Evolutionary conservation across 2,113 vertebrate species (phyloP), one percentile per base, ranked within the genome.

Genomic region (Murina feae): DNA sequence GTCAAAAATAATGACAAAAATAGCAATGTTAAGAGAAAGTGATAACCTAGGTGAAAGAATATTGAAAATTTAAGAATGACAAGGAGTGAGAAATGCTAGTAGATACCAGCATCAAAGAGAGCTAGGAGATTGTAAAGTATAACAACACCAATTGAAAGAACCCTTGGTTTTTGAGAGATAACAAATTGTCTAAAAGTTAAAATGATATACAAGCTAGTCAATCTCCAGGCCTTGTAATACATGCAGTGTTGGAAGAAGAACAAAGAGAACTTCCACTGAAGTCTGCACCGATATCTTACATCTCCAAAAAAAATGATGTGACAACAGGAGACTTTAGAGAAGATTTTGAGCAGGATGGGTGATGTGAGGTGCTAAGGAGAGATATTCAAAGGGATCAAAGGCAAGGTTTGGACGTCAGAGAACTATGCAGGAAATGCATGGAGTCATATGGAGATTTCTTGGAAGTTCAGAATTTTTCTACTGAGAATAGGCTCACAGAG

Each of bases 311-410:
- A 16, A 86, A 35, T 37, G 49, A 21, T 28, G 3, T 42, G 3
- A 20, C 63, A 35, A 44, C 17, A 35, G 4, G 12, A 60, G 13
- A 72, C 1, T 65, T 79, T 12, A 44, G 30, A 68, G 2, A 47
- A 65, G 9, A 1, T 6, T 42, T 60, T 86, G 32, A 69, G 30
- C 12, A 5, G 49, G 9, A 10, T 68, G 2, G 37, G 9, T 20
- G 1, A 2, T 28, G 4, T 1, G 8, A 30, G 2, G 1, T 51
- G 4, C n/a, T 82, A 72, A 23, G 28, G 16, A n/a, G n/a, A 28
- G 30, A 1, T 66, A 18, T 32, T 60, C 7, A 81, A 80, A 53
- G 35, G 3, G 9, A 80, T 1, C 4, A 44, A 20, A n/a, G 42
- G 7, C 37, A 68, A 79, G 4, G 5, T 32, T 37, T 47, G 17